Evolutionary conservation across 2,797 vertebrate species (phyloP).

Genomic region (Sarcophilus harrisii): DNA sequence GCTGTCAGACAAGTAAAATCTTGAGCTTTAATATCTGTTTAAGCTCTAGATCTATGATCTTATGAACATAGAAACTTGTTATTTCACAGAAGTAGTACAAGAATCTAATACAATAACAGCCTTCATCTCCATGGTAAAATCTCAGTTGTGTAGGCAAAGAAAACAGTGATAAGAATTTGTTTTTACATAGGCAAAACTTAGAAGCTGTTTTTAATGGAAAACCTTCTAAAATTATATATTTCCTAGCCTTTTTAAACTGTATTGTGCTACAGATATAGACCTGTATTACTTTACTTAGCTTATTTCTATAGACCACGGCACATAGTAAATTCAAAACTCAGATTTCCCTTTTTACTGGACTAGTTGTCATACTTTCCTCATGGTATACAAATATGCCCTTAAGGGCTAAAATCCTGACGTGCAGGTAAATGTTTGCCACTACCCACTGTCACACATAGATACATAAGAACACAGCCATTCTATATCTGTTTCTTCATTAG

Average conservation of each 20-base stretch:
- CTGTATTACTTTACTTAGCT: background rate
- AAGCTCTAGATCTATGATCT: background rate
- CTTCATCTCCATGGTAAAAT: background rate
- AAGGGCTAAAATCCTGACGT: background rate
- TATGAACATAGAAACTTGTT: background rate
- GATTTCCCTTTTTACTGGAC: background rate
- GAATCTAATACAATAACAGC: background rate
- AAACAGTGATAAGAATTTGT: background rate
- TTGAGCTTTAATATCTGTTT: constrained; percentile 47
- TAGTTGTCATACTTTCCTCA: background rate
- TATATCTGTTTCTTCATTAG: background rate
- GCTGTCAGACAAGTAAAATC: background rate
- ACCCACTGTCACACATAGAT: background rate
- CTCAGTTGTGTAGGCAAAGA: background rate
- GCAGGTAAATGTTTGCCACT: background rate
- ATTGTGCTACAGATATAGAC: background rate
- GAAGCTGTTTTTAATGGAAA: constrained; percentile 32
- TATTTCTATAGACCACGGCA: background rate
- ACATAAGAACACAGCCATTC: background rate
- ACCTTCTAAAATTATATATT: background rate
- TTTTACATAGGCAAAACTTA: background rate
- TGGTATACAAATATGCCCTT: background rate
- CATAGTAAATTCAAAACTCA: background rate
- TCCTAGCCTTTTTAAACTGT: background rate
- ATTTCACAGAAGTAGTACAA: constrained; percentile 29